These are phyloP conservation scores for Stegodyphus mimosarum DNA, from an alignment of 1,140 invertebrate genomes.

Conservation along the genomic window DNA sequence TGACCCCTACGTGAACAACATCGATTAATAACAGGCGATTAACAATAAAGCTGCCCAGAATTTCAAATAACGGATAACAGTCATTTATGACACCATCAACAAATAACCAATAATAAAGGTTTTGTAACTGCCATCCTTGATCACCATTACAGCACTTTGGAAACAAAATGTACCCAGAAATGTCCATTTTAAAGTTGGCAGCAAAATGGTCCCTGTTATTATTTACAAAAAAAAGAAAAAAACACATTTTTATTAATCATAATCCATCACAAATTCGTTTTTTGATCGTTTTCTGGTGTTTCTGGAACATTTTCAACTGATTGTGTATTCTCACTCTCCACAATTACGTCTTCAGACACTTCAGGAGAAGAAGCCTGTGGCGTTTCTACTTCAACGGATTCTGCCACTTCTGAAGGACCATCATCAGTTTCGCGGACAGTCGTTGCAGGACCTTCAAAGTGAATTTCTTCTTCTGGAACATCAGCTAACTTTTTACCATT, in stretches of 20 bases:
- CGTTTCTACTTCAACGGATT: background rate
- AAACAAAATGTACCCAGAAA: too few relatives aligned
- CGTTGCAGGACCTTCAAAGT: background rate
- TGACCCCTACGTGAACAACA: too few relatives aligned
- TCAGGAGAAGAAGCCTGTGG: background rate
- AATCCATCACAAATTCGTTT: conserved; percentile 30
- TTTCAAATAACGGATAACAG: too few relatives aligned
- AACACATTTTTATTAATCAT: background rate
- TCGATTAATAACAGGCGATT: too few relatives aligned
- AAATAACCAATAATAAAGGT: too few relatives aligned
- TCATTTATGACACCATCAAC: too few relatives aligned
- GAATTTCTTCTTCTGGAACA: conserved; percentile 35
- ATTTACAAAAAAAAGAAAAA: background rate
- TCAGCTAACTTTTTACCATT: conserved; percentile 38
- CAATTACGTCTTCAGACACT: background rate
- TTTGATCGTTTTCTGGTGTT: conserved; percentile 5
- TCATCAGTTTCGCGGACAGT: background rate
- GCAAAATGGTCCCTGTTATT: background rate
- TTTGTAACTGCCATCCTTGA: too few relatives aligned
- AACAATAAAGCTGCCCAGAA: too few relatives aligned
- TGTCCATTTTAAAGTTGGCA: background rate
- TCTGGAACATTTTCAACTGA: background rate
- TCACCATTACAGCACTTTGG: too few relatives aligned
- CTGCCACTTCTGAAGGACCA: background rate
- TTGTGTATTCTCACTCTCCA: background rate